Conservation (phyloP, 2,888 invertebrate genomes). For the Dynastes tityus region DNA sequence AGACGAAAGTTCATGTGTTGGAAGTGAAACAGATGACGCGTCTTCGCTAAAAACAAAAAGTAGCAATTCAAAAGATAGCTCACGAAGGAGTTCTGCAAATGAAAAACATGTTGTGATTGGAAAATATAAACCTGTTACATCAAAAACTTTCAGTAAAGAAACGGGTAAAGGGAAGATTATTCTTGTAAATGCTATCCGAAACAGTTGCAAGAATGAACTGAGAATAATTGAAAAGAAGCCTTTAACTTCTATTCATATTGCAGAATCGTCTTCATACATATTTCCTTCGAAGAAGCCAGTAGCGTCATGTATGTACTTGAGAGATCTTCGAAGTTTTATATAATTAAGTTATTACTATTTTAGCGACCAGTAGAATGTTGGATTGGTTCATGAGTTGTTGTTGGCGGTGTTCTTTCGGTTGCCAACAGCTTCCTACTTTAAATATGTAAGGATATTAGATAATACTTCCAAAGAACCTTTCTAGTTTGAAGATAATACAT, state of each 20-base stretch:
- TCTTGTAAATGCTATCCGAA: neutral
- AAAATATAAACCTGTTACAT: neutral
- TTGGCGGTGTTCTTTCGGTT: slow-evolving; percentile 64
- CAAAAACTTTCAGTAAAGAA: neutral
- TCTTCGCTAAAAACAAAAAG: slow-evolving; percentile 17
- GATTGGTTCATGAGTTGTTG: slow-evolving; percentile 62
- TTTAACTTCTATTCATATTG: slow-evolving; percentile 25
- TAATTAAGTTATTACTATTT: neutral
- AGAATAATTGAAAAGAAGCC: slow-evolving; percentile 7
- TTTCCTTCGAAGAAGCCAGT: slow-evolving; percentile 38
- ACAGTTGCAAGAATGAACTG: neutral
- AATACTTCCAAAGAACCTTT: neutral
- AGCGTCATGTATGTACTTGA: slow-evolving; percentile 46
- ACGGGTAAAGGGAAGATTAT: neutral
- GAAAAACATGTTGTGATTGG: slow-evolving; percentile 6
- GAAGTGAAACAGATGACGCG: slow-evolving; percentile 8
- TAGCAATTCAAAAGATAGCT: slow-evolving; percentile 11
- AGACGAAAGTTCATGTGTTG: slow-evolving; percentile 43
- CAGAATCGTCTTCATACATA: slow-evolving; percentile 48
- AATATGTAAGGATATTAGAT: slow-evolving; percentile 46
- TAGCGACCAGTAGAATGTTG: slow-evolving; percentile 58
- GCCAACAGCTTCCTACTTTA: slow-evolving; percentile 60
- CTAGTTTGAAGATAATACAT: too few relatives aligned
- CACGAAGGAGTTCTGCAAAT: neutral
- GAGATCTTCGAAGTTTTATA: neutral